Evolutionary conservation across 2,113 vertebrate genomes (phyloP).

Genomic region (Nothoprocta pentlandii): DNA sequence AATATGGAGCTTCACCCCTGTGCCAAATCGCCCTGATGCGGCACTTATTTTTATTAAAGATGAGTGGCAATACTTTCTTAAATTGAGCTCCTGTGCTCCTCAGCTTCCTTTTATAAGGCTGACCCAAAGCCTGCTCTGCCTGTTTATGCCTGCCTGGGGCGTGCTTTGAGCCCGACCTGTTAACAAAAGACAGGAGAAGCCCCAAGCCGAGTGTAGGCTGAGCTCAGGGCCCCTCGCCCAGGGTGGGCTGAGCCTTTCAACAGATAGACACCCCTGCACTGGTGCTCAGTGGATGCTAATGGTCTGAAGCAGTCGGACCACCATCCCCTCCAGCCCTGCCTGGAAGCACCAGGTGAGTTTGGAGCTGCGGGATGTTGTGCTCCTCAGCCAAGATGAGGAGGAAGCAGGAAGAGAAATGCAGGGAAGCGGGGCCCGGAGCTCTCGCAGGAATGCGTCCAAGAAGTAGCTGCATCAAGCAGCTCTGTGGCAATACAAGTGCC

Average conservation of each 20-base stretch:
- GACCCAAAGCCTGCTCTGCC: background rate
- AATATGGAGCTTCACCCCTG: background rate
- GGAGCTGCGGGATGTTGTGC: background rate
- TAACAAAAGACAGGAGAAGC: no score
- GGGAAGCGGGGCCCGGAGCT: background rate
- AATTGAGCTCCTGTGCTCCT: conserved; percentile 17
- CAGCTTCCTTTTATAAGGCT: background rate
- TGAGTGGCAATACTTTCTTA: background rate
- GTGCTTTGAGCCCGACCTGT: background rate
- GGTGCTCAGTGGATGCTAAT: background rate
- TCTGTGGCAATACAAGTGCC: background rate
- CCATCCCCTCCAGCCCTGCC: background rate
- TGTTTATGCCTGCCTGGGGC: background rate
- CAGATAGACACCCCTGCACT: background rate
- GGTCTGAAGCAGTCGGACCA: background rate
- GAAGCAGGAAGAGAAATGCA: background rate
- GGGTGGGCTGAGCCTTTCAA: background rate
- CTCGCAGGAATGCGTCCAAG: background rate
- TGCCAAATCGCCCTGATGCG: background rate
- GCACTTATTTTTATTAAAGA: conserved; percentile 22
- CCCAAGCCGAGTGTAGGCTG: background rate
- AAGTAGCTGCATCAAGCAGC: background rate
- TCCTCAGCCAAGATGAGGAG: no score
- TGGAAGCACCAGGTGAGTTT: background rate
- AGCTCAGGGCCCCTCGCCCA: background rate